Percentiles rank a stretch among this genome's conserved stretches.
Conservation (phyloP, 2,888 invertebrate species). For the Amphipyra berbera region DNA sequence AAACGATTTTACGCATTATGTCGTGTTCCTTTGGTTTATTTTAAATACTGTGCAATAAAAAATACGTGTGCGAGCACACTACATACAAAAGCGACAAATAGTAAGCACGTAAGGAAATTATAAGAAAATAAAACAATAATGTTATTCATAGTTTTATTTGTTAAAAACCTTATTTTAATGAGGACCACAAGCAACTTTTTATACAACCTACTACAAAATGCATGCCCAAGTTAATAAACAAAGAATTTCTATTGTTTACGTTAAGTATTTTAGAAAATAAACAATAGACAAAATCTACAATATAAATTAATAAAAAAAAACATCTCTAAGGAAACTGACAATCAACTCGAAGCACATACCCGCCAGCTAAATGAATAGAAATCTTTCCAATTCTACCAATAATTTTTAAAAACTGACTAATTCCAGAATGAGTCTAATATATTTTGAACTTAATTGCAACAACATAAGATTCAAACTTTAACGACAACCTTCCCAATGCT, state of each 20-base stretch:
- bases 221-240: conserved; percentile 1
- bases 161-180: not conserved
- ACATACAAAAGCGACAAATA: no score
- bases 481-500: conserved; percentile 66
- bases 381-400: conserved; percentile 31
- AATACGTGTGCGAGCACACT: no score
- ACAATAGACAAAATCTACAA: conserved; percentile 5
- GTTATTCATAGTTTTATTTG: no score
- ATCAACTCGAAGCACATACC: conserved; percentile 20
- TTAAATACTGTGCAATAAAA: no score
- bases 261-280: conserved; percentile 9
- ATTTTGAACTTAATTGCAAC: conserved; percentile 37
- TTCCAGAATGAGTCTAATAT: conserved; percentile 1
- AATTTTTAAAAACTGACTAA: conserved; percentile 19
- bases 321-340: conserved; percentile 17
- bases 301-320: conserved; percentile 21
- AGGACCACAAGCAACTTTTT: not conserved
- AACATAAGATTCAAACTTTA: conserved; percentile 62
- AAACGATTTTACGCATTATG: no score
- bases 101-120: no score
- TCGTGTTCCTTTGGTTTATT: no score
- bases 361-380: conserved; percentile 36
- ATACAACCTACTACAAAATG: conserved; percentile 7
- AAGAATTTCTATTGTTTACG: conserved; percentile 1
- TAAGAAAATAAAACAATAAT: not conserved